Percentiles rank a stretch among this genome's conserved stretches.
Conservation (phyloP, 2,888 invertebrate species). For the Zaprionus lineosus region DNA sequence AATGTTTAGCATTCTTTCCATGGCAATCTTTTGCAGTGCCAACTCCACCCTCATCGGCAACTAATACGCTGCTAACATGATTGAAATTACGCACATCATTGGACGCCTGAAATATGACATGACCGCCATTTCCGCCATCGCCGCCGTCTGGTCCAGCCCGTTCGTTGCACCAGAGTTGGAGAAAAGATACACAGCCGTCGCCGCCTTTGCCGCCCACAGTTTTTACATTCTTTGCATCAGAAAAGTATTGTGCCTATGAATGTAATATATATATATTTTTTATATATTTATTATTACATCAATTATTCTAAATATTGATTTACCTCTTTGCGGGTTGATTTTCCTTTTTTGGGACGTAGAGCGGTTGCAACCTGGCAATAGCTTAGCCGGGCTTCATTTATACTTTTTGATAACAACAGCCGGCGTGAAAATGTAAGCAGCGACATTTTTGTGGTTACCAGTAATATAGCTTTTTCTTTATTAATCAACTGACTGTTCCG, state of each 20-base stretch:
- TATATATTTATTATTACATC: slow-evolving; percentile 38
- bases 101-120: slow-evolving; percentile 92
- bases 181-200: slow-evolving; percentile 94
- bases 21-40: slow-evolving; percentile 90
- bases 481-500: too few species aligned
- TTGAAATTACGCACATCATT: slow-evolving; percentile 88
- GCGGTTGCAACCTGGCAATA: slow-evolving; percentile 71
- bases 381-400: slow-evolving; percentile 13
- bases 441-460: slow-evolving; percentile 11
- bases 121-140: slow-evolving; percentile 97
- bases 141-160: slow-evolving; percentile 91
- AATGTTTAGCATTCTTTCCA: slow-evolving; percentile 91
- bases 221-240: slow-evolving; percentile 88
- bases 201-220: slow-evolving; percentile 95
- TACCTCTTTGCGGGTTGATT: slow-evolving; percentile 83
- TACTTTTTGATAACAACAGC: slow-evolving; percentile 8
- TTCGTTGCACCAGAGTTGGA: slow-evolving; percentile 91
- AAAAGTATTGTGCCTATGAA: slow-evolving; percentile 86
- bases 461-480: too few species aligned
- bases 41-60: slow-evolving; percentile 88
- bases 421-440: slow-evolving; percentile 28
- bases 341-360: slow-evolving; percentile 83
- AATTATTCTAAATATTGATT: not conserved
- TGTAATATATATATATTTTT: slow-evolving; percentile 20
- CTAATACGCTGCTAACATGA: slow-evolving; percentile 85